Conservation (phyloP, 2,113 vertebrate genomes). For the Elanoides forficatus region DNA sequence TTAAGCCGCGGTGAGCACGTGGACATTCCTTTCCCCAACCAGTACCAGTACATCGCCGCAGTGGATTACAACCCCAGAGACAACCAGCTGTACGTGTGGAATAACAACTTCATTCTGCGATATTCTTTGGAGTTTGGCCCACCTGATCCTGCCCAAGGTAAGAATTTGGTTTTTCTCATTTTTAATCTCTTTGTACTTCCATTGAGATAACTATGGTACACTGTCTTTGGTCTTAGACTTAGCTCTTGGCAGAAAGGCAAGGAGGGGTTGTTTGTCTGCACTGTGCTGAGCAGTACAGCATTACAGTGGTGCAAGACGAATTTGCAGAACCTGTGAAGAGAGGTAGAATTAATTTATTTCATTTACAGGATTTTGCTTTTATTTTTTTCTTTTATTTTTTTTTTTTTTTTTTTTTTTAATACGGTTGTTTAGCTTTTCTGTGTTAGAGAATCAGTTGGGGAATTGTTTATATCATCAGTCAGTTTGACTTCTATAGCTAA, state of each 20-base stretch:
- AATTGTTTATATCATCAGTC: neutral
- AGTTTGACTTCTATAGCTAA: neutral
- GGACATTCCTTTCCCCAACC: conserved; percentile 96
- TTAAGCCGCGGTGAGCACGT: conserved; percentile 89
- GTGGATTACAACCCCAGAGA: conserved; percentile 99
- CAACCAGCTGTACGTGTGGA: conserved; percentile 98
- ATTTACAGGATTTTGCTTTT: neutral
- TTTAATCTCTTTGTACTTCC: neutral
- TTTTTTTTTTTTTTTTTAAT: neutral
- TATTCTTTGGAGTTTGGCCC: conserved; percentile 96
- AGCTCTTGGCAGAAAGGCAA: neutral
- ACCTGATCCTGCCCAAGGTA: conserved; percentile 96
- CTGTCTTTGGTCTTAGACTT: neutral
- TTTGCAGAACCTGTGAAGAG: neutral
- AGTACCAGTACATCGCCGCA: conserved; percentile 97
- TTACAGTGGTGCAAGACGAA: neutral
- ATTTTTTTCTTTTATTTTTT: neutral
- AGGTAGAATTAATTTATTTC: neutral
- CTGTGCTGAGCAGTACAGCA: neutral
- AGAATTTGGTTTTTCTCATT: neutral
- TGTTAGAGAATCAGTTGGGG: neutral
- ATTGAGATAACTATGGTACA: rapidly evolving
- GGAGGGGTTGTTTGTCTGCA: neutral
- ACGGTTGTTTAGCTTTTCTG: neutral
- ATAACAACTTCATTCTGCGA: conserved; percentile 98